Conservation (phyloP, 2,888 invertebrate genomes). For the Alcis repandata region DNA sequence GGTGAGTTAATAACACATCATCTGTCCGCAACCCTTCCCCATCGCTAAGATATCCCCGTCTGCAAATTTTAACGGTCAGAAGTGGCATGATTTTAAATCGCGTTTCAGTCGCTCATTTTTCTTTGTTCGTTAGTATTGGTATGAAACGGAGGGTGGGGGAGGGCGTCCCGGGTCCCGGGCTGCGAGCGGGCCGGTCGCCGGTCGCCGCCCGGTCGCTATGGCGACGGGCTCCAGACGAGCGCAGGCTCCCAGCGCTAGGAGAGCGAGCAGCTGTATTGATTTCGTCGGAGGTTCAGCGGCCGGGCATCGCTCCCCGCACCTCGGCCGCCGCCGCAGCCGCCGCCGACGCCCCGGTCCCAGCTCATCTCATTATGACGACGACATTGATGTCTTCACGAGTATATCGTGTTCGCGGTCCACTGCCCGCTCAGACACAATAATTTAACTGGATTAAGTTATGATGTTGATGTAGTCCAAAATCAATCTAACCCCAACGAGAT, state of each 20-base stretch:
- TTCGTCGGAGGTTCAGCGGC: conserved; percentile 83
- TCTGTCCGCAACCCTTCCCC: too few relatives aligned
- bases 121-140: not conserved
- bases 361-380: conserved; percentile 32
- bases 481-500: too few relatives aligned
- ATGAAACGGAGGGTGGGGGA: conserved; percentile 26
- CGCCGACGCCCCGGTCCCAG: conserved; percentile 43
- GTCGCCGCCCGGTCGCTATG: conserved; percentile 80
- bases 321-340: conserved; percentile 49
- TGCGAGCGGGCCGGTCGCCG: conserved; percentile 52
- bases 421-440: not conserved
- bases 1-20: too few relatives aligned
- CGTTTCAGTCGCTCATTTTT: not conserved
- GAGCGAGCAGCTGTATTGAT: conserved; percentile 88
- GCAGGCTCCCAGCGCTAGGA: conserved; percentile 63
- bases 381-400: conserved; percentile 5
- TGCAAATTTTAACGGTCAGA: too few relatives aligned
- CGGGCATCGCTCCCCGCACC: conserved; percentile 62
- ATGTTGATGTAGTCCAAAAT: too few relatives aligned
- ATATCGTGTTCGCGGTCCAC: not conserved
- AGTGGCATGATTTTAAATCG: not conserved
- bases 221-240: conserved; percentile 76
- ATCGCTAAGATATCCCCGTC: too few relatives aligned
- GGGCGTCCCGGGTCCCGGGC: conserved; percentile 30
- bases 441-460: too few relatives aligned